phyloP scores from a whole-genome alignment of 2,888 invertebrate genomes.

The Cabera pusaria region DNA sequence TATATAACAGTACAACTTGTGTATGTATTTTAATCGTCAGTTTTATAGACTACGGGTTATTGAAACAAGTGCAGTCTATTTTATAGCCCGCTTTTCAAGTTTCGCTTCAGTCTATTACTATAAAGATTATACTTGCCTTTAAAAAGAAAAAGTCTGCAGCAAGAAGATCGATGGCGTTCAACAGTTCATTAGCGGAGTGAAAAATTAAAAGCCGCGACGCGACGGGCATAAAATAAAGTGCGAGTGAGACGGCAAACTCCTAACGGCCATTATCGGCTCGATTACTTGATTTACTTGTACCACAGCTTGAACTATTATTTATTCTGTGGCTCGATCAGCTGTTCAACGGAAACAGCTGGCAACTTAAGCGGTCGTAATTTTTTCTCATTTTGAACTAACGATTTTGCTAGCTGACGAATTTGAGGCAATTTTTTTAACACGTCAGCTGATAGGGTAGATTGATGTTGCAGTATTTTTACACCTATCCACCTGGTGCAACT shows the following conservation, averaged over 20 bases:
- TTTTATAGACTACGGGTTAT: too few relatives aligned
- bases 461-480: conserved; percentile 32
- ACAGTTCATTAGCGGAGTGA: conserved; percentile 57
- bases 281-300: too few relatives aligned
- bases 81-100: too few relatives aligned
- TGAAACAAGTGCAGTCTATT: neutral
- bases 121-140: too few relatives aligned
- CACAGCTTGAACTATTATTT: too few relatives aligned
- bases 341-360: conserved; percentile 79
- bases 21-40: too few relatives aligned
- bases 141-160: too few relatives aligned
- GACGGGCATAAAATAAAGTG: conserved; percentile 42
- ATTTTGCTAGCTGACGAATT: conserved; percentile 54
- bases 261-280: conserved; percentile 81
- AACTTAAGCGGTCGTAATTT: conserved; percentile 60
- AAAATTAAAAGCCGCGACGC: conserved; percentile 58
- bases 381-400: conserved; percentile 56
- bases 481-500: conserved; percentile 37
- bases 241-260: conserved; percentile 48
- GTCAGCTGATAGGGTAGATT: conserved; percentile 48
- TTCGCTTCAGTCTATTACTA: too few relatives aligned
- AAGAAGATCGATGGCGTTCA: conserved; percentile 39
- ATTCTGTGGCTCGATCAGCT: too few relatives aligned
- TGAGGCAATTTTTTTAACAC: conserved; percentile 43
- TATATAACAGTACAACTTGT: too few relatives aligned